Evolutionary conservation across 2,797 vertebrate genomes (phyloP).

Genomic region (Acropternis orthonyx): DNA sequence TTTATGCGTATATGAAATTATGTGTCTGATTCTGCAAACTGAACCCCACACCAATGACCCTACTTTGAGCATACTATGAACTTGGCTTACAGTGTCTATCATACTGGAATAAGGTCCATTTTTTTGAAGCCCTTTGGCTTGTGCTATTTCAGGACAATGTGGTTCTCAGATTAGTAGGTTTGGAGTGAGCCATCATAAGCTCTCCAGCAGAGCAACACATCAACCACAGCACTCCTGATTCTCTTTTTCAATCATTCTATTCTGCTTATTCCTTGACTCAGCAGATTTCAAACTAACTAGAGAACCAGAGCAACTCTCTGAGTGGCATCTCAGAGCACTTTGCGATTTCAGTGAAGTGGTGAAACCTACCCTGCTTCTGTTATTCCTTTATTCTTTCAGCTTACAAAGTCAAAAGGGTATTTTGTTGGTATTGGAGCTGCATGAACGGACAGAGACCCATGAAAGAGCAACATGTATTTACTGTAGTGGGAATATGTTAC

Average conservation of each 20-base stretch:
- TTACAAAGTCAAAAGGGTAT: not conserved
- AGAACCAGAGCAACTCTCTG: not conserved
- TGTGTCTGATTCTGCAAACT: not conserved
- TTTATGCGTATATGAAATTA: not conserved
- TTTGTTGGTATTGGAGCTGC: not conserved
- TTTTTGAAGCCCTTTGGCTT: not conserved
- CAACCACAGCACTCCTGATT: not conserved
- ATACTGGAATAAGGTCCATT: not conserved
- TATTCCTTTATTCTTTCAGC: not conserved
- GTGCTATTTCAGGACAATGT: not conserved
- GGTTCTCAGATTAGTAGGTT: not conserved
- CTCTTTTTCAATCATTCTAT: fast-evolving
- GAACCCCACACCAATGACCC: not conserved
- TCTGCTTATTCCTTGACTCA: not conserved
- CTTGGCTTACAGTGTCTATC: not conserved
- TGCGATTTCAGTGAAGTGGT: not conserved
- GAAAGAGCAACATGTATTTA: not conserved
- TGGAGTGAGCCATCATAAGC: not conserved
- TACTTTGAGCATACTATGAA: not conserved
- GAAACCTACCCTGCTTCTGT: not conserved
- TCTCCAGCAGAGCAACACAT: not conserved
- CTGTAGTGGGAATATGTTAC: not conserved
- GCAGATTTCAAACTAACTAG: not conserved
- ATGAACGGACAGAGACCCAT: not conserved
- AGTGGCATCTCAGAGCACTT: not conserved